A percentile compares a stretch with the other conserved stretches of the same genome.
These are phyloP conservation scores for Diuraphis noxia DNA, from an alignment of 1,140 invertebrate genomes.

Conservation along the genomic window DNA sequence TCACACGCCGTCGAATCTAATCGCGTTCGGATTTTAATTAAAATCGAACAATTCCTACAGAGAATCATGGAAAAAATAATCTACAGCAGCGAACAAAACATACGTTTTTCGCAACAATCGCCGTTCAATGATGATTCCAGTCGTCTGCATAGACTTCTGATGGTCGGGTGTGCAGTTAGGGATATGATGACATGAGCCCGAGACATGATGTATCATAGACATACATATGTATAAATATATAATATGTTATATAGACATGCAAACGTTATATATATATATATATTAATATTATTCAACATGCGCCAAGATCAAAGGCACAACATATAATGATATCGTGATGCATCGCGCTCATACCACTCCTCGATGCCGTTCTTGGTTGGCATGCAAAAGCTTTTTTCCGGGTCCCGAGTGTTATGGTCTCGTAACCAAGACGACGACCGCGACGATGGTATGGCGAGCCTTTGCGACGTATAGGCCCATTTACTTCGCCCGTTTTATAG, in stretches of 20 bases:
- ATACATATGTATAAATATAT: not conserved
- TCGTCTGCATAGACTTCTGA: not conserved
- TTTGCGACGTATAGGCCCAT: not conserved
- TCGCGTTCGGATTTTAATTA: not conserved
- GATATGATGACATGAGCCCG: not conserved
- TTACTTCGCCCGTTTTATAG: not conserved
- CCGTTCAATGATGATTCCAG: not conserved
- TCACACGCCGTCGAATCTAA: not conserved
- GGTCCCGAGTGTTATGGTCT: not conserved
- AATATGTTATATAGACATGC: not conserved
- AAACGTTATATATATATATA: not conserved
- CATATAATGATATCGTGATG: not conserved
- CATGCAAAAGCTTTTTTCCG: not conserved
- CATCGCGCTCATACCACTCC: not conserved
- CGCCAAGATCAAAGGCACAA: not conserved
- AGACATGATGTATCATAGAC: not conserved
- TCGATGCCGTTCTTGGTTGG: not conserved
- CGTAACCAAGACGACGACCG: constrained; percentile 13
- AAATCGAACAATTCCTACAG: not conserved
- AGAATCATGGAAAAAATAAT: not conserved
- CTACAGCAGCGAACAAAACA: not conserved
- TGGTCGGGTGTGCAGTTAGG: not conserved
- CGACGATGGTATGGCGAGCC: not conserved
- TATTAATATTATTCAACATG: not conserved
- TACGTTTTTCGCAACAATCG: not conserved